Evolutionary conservation across 2,797 vertebrate genomes (phyloP), one percentile per base, ranked within the genome.

Genomic region (Loris lydekkerianus): DNA sequence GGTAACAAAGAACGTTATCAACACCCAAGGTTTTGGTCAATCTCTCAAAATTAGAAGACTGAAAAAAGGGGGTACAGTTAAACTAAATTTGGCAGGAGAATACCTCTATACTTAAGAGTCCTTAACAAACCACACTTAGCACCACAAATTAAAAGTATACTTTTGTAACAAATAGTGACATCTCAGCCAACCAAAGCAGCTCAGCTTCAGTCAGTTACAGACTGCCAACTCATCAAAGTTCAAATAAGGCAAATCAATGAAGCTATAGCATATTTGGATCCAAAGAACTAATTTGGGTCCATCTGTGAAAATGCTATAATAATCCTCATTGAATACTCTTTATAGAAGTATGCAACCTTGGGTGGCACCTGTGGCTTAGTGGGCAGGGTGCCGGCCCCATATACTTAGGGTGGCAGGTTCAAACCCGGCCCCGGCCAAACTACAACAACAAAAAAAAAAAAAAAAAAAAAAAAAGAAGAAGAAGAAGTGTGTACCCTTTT

Each of bases 321-420:
- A 73, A 77, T 73, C 75, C 77, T 37, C 89, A 46, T 15, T 75
- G n/a, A 91, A 91, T 93, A 83, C 29, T 73, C 34, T 76, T 56
- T 73, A 29, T 15, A 75, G 37, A 31, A 86, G 43, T 43, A 9
- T 9, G 43, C 8, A 43, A 43, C 43, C 43, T 40, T 40, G 40
- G 40, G 5, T 40, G 40, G 40, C 40, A 40, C 40, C 40, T 40
- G 40, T 40, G 40, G 40, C 40, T 40, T 5, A 40, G 40, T 40
- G 40, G 40, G 40, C 5, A 40, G 40, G 40, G 40, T 5, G 5
- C 40, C 40, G 40, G 40, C 40, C 40, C 40, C 40, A 40, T 40
- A 40, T 40, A 40, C 40, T 40, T 3, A 40, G 40, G 40, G 40
- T 40, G 40, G 40, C 40, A 5, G 40, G 40, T 40, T 40, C 40